Conservation (phyloP, 2,113 vertebrate genomes). For the Aegithalos caudatus region DNA sequence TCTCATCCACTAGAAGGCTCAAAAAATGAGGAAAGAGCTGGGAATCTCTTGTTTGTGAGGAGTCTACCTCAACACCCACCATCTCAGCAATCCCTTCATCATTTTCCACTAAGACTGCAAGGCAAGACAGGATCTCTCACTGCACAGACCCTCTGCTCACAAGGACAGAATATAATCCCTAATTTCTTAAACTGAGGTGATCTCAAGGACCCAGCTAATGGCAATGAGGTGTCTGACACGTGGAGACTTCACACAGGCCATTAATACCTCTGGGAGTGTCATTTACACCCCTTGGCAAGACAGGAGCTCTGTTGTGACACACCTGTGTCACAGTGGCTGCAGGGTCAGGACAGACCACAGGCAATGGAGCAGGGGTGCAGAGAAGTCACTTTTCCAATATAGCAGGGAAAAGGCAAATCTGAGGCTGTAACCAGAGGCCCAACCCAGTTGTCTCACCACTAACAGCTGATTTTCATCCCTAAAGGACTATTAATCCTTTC, state of each 20-base stretch:
- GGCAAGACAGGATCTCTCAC: background rate
- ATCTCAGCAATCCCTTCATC: background rate
- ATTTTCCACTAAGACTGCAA: background rate
- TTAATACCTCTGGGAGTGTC: background rate
- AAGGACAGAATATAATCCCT: background rate
- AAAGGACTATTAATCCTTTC: background rate
- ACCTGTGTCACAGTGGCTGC: accelerated
- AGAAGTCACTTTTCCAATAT: background rate
- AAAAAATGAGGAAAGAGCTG: background rate
- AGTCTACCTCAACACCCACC: background rate
- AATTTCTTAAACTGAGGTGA: background rate
- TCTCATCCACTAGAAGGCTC: background rate
- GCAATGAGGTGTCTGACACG: background rate
- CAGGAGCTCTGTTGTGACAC: accelerated
- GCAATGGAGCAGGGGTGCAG: background rate
- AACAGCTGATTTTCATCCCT: background rate
- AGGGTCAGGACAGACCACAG: accelerated
- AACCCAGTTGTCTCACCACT: background rate
- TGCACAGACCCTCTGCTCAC: background rate
- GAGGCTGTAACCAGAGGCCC: background rate
- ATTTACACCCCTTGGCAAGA: background rate
- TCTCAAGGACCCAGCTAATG: background rate
- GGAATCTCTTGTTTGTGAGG: background rate
- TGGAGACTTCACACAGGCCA: background rate
- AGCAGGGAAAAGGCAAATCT: background rate